Evolutionary conservation across 2,113 vertebrate species (phyloP).

Genomic region (Bubo bubo): DNA sequence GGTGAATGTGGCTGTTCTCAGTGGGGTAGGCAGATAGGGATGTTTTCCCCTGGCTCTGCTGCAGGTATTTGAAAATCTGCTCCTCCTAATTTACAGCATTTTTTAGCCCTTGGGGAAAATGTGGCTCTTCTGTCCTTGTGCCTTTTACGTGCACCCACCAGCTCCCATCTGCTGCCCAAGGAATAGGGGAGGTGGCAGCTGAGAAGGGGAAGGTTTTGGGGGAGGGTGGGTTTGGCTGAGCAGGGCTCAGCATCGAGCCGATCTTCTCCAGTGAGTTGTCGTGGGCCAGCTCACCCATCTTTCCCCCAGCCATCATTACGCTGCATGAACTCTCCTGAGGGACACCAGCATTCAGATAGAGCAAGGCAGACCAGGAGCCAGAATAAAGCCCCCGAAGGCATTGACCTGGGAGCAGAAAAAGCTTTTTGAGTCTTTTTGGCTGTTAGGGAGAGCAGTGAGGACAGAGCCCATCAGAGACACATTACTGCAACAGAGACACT

Average conservation of each 20-base stretch:
- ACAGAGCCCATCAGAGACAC: not conserved
- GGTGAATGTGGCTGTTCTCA: not conserved
- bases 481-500: not conserved
- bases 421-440: not conserved
- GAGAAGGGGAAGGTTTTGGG: not conserved
- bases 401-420: not conserved
- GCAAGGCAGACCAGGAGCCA: not conserved
- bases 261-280: fast-evolving
- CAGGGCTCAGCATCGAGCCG: not conserved
- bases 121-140: not conserved
- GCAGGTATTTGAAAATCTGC: not conserved
- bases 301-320: not conserved
- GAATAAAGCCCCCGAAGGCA: not conserved
- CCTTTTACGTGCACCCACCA: not conserved
- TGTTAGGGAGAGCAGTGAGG: not conserved
- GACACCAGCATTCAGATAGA: not conserved
- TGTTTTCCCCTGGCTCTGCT: not conserved
- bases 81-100: not conserved
- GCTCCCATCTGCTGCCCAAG: not conserved
- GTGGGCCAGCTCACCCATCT: not conserved
- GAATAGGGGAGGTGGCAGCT: not conserved
- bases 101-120: not conserved
- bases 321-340: not conserved
- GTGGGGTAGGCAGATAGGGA: not conserved
- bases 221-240: not conserved